phyloP scores from a whole-genome alignment of 2,888 invertebrate genomes.

The Conomelus anceps region DNA sequence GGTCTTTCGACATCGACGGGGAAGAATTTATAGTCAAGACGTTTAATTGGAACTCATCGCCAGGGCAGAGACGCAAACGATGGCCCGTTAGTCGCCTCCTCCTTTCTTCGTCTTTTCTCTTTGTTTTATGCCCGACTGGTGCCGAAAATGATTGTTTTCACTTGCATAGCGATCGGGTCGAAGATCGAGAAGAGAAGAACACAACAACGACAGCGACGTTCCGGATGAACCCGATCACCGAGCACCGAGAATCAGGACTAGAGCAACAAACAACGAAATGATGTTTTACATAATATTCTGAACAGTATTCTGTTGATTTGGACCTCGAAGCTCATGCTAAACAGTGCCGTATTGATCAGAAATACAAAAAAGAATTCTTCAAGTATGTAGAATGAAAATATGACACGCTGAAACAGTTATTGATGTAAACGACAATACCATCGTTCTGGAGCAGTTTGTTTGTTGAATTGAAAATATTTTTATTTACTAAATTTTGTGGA shows the following conservation, averaged over 20 bases:
- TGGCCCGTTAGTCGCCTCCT: constrained; percentile 1
- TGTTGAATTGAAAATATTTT: no score
- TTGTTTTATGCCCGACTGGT: constrained; percentile 24
- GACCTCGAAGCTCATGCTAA: not conserved
- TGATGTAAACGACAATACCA: no score
- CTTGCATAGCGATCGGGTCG: not conserved
- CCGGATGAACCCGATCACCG: not conserved
- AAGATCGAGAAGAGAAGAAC: not conserved
- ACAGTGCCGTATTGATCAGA: no score
- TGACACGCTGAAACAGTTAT: no score
- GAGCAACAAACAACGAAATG: no score
- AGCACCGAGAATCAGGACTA: not conserved
- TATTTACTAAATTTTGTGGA: no score
- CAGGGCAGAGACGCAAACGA: no score
- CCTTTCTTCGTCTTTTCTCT: not conserved
- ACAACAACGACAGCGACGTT: not conserved
- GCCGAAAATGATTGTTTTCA: constrained; percentile 23
- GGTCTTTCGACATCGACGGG: not conserved
- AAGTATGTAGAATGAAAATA: no score
- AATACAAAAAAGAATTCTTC: no score
- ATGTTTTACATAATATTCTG: not conserved
- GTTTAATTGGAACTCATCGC: not conserved
- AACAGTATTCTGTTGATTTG: not conserved
- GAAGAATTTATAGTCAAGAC: not conserved
- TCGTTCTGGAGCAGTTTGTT: no score